Evolutionary conservation across 2,888 invertebrate genomes (phyloP).

Genomic region (Polietes domitor): DNA sequence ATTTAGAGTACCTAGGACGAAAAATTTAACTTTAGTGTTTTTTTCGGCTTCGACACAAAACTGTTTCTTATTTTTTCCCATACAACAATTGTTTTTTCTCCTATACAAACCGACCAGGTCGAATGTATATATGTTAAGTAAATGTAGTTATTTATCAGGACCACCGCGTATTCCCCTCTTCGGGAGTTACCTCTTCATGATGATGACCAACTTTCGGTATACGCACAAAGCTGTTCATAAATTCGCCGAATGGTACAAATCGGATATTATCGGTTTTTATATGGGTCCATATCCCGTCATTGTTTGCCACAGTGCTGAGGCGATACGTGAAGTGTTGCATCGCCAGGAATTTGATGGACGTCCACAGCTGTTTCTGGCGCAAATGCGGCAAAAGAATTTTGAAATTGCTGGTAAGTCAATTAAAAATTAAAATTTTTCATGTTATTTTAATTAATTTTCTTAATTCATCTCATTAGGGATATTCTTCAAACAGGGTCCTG

Average conservation of each 20-base stretch:
- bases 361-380: constrained; percentile 81
- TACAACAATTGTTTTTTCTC: too few species aligned
- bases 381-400: constrained; percentile 81
- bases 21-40: too few species aligned
- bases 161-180: constrained; percentile 84
- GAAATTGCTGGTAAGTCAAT: constrained; percentile 75
- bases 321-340: constrained; percentile 83
- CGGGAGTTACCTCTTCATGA: constrained; percentile 84
- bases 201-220: constrained; percentile 82
- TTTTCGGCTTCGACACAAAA: too few species aligned
- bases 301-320: constrained; percentile 82
- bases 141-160: constrained; percentile 86
- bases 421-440: too few species aligned
- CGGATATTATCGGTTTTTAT: constrained; percentile 84
- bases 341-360: constrained; percentile 85
- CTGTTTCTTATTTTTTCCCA: too few species aligned
- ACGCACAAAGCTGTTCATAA: constrained; percentile 82
- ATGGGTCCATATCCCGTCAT: constrained; percentile 82
- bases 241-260: constrained; percentile 83
- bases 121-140: too few species aligned
- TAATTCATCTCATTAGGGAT: constrained; percentile 81
- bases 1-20: background rate
- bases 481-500: constrained; percentile 85
- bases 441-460: too few species aligned
- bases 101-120: too few species aligned